Percentiles rank a stretch among this genome's conserved stretches.
These are phyloP conservation scores for Ephialtes manifestator DNA, from an alignment of 2,888 invertebrate species.

Conservation along the genomic window DNA sequence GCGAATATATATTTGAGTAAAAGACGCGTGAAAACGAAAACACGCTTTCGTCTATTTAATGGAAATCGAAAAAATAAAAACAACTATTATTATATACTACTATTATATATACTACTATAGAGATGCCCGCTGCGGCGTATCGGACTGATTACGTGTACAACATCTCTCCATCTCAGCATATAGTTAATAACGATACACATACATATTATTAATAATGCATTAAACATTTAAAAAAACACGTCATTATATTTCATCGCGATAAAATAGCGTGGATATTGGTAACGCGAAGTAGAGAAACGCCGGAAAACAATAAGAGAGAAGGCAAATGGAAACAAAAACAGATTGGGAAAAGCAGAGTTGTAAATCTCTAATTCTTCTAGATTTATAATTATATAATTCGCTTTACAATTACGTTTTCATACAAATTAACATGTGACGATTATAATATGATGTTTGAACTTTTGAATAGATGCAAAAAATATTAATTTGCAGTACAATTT, in stretches of 20 bases:
- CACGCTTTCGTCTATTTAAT: background rate
- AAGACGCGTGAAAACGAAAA: background rate
- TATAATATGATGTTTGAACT: too few relatives aligned
- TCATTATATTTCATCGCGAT: constrained; percentile 38
- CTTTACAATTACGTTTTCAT: too few relatives aligned
- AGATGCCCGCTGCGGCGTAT: constrained; percentile 54
- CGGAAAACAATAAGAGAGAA: constrained; percentile 14
- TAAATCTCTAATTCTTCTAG: too few relatives aligned
- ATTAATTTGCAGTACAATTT: too few relatives aligned
- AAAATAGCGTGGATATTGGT: constrained; percentile 19
- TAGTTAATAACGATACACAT: constrained; percentile 40
- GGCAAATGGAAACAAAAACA: background rate
- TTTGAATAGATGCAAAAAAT: too few relatives aligned
- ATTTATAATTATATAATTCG: too few relatives aligned
- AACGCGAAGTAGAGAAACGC: constrained; percentile 28
- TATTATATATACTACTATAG: constrained; percentile 45
- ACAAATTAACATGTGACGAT: too few relatives aligned
- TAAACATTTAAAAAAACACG: constrained; percentile 46
- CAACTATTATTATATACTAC: constrained; percentile 35
- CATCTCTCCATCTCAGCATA: constrained; percentile 62
- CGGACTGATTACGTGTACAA: constrained; percentile 70
- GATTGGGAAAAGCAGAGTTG: too few relatives aligned
- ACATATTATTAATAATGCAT: constrained; percentile 51
- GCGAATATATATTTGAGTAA: constrained; percentile 12
- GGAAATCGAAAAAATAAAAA: constrained; percentile 27